Conservation (phyloP, 2,113 vertebrate genomes). For the Apteryx mantelli region DNA sequence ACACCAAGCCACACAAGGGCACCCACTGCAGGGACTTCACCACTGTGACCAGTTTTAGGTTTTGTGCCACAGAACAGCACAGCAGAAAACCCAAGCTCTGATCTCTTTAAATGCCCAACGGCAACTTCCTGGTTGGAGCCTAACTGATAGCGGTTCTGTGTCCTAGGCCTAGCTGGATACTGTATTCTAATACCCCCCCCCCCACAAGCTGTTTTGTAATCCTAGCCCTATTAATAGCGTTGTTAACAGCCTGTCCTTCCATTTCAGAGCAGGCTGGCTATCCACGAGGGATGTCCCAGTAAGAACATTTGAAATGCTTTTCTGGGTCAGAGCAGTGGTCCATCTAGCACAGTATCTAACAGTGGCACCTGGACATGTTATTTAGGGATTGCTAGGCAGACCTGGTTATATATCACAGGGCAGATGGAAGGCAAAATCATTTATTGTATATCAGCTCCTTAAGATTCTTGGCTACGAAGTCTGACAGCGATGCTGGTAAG, state of each 20-base stretch:
- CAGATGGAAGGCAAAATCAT: neutral
- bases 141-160: neutral
- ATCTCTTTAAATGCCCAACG: neutral
- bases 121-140: neutral
- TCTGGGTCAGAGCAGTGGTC: neutral
- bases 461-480: neutral
- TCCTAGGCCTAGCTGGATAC: neutral
- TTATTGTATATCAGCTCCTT: neutral
- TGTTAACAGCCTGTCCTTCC: constrained; percentile 14
- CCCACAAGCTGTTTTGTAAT: neutral
- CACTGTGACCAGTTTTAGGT: neutral
- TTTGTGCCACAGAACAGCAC: neutral
- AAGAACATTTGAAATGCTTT: neutral
- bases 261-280: neutral
- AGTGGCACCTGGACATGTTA: neutral
- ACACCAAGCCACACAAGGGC: fast-evolving
- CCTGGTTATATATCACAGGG: neutral
- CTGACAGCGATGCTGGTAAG: neutral
- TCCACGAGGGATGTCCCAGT: neutral
- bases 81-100: neutral
- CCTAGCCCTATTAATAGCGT: neutral
- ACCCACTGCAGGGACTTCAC: neutral
- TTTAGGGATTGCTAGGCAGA: neutral
- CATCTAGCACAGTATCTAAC: neutral
- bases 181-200: neutral